Evolutionary conservation across 2,113 vertebrate species (phyloP).

Genomic region (Hylia prasina): DNA sequence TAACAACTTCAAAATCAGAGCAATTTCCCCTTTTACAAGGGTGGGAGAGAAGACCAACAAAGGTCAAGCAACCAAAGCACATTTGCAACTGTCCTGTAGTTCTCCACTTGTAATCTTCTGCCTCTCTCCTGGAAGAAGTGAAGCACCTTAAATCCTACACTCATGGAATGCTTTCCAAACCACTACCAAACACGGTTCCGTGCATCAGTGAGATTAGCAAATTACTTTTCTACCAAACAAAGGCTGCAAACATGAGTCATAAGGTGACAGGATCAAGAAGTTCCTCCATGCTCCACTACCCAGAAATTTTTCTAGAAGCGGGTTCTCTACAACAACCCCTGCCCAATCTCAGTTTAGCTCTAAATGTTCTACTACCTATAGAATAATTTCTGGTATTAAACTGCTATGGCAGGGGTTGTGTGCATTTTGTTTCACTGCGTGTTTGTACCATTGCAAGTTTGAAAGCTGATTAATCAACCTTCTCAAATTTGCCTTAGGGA

Average conservation of each 20-base stretch:
- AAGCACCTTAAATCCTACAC: not conserved
- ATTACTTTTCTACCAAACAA: not conserved
- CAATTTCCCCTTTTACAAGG: not conserved
- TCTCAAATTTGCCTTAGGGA: not conserved
- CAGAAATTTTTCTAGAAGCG: not conserved
- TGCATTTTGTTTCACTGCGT: not conserved
- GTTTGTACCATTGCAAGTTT: not conserved
- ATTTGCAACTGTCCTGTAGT: not conserved
- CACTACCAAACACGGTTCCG: not conserved
- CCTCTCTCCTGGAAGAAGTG: not conserved
- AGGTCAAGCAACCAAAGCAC: not conserved
- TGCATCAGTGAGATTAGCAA: not conserved
- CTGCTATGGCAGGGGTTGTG: accelerated
- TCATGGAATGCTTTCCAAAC: not conserved
- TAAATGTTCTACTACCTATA: not conserved
- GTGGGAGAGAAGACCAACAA: not conserved
- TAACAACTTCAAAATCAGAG: not conserved
- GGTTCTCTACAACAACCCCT: not conserved
- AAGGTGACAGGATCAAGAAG: not conserved
- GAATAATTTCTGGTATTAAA: not conserved
- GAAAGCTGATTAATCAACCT: not conserved
- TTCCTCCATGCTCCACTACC: not conserved
- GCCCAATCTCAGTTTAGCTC: not conserved
- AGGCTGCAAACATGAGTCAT: not conserved
- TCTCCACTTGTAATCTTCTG: not conserved